phyloP scores from a whole-genome alignment of 2,888 invertebrate genomes.

The Chirona hameri region DNA sequence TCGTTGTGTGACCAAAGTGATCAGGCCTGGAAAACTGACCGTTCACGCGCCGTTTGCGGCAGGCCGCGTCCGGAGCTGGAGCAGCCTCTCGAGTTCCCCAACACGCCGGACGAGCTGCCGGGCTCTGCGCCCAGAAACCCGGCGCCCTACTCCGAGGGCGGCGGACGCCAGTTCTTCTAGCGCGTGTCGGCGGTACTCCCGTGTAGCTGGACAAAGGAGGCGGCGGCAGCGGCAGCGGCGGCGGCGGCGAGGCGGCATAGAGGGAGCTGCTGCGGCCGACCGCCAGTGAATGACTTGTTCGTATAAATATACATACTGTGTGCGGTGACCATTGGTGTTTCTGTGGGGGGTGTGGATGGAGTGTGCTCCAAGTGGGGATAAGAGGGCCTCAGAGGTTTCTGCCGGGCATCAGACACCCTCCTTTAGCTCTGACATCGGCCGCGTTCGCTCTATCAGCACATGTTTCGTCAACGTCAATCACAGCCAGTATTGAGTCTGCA shows the following conservation, averaged over 20 bases:
- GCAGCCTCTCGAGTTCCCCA: conserved; percentile 2
- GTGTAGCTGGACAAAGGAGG: not conserved
- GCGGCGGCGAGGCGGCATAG: not conserved
- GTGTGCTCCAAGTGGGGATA: no score
- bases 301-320: not conserved
- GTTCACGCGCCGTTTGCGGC: not conserved
- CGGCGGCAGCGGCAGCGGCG: not conserved
- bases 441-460: no score
- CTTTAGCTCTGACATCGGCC: not conserved
- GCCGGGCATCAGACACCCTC: no score
- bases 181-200: not conserved
- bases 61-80: not conserved
- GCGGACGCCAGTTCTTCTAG: not conserved
- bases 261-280: not conserved
- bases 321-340: not conserved
- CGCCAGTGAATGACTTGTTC: no score
- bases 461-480: no score
- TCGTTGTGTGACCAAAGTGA: not conserved
- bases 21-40: not conserved
- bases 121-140: not conserved
- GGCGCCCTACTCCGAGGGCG: conserved; percentile 7
- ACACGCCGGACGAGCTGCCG: conserved; percentile 24
- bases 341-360: not conserved
- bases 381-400: no score
- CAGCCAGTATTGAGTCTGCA: no score